phyloP scores from a whole-genome alignment of 2,888 invertebrate genomes.

The Drosophila parthenogenetica region DNA sequence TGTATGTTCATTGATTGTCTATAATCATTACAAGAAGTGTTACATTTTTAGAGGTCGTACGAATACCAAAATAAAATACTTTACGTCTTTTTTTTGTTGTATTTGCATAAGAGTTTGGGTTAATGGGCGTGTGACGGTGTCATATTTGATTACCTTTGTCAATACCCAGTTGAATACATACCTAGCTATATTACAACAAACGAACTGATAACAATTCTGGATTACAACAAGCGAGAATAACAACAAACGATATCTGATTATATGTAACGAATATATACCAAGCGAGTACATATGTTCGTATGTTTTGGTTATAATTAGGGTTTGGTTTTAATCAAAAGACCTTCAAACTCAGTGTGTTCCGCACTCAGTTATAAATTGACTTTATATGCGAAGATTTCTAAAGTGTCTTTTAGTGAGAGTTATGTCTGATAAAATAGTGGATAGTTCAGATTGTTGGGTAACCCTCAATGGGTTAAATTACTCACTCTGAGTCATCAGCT shows the following conservation, averaged over 20 bases:
- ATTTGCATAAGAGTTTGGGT: conserved; percentile 36
- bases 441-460: background rate
- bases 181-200: conserved; percentile 23
- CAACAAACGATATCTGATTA: conserved; percentile 19
- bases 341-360: conserved; percentile 5
- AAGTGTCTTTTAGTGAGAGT: too few relatives aligned
- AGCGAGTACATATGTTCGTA: background rate
- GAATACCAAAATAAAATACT: conserved; percentile 2
- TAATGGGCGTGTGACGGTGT: conserved; percentile 16
- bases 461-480: conserved; percentile 9
- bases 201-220: conserved; percentile 46
- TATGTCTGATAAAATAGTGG: too few relatives aligned
- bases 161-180: conserved; percentile 17
- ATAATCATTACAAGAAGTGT: conserved; percentile 25
- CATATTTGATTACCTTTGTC: conserved; percentile 26
- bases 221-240: conserved; percentile 26
- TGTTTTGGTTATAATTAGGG: background rate
- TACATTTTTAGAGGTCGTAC: conserved; percentile 30
- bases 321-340: conserved; percentile 16
- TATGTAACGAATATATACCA: background rate
- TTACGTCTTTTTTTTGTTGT: background rate
- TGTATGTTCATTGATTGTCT: background rate
- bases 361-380: background rate
- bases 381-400: background rate
- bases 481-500: conserved; percentile 11